Conservation (phyloP, 2,113 vertebrate genomes). For the Sinocyclocheilus maitianheensis region DNA sequence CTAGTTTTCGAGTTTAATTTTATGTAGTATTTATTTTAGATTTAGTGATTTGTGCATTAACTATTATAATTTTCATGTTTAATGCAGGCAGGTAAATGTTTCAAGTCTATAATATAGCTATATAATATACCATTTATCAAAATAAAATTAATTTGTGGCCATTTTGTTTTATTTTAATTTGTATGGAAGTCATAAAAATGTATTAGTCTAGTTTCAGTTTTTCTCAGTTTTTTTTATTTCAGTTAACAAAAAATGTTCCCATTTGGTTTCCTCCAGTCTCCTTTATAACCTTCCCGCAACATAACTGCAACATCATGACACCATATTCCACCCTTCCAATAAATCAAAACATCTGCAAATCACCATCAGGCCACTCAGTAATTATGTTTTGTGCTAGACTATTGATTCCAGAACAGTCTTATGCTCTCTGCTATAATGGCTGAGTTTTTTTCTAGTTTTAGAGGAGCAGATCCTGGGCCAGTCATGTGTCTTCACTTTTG, state of each 20-base stretch:
- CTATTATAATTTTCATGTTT: neutral
- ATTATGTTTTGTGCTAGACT: neutral
- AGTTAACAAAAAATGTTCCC: neutral
- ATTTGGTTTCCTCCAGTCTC: neutral
- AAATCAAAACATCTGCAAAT: slow-evolving; percentile 25
- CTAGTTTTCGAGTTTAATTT: neutral
- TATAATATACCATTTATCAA: neutral
- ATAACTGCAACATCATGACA: neutral
- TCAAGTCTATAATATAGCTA: neutral
- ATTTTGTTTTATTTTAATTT: neutral
- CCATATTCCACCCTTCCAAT: slow-evolving; percentile 8
- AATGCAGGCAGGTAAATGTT: neutral
- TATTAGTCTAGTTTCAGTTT: neutral
- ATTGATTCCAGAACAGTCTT: slow-evolving; percentile 23
- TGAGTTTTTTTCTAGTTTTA: neutral
- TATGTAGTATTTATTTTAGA: neutral
- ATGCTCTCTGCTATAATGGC: neutral
- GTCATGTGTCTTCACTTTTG: neutral
- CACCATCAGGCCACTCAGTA: slow-evolving; percentile 17
- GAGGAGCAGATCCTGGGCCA: neutral
- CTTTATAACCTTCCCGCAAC: neutral
- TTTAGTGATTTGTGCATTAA: neutral
- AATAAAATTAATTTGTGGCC: neutral
- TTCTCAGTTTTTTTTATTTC: neutral
- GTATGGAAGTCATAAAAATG: neutral